Base-by-base conservation (phyloP, 2,888 invertebrate species). In the Tipula unca region DNA sequence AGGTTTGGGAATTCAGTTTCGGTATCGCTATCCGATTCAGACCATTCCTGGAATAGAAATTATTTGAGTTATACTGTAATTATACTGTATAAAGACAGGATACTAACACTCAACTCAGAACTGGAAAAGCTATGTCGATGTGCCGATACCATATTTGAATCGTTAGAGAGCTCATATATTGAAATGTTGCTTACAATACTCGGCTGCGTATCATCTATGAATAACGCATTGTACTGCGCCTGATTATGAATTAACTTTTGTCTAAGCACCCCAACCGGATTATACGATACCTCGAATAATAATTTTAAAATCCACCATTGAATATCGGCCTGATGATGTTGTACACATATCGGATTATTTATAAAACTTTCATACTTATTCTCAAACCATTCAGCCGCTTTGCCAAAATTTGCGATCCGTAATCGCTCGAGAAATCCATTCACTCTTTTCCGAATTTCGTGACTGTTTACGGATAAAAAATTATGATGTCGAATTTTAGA, bases 261-360 rank as follows among this genome's bases (percentile, higher is more conserved):
- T 2, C 17, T 35, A n/a, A 83, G 87, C 87, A 85, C 89, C 3
- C 89, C 89, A 1, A 90, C 88, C 0, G 91, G 91, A 87, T 89
- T 89, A 83, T 89, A 87, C 0, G 92, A 89, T 10, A 92, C 87
- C 86, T 90, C 88, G 1, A 93, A 87, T 3, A 93, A 87, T 14
- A 93, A 89, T 29, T 91, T 91, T 5, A 93, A 87, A 48, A 93
- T 86, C 0, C 91, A 89, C 92, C 92, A 93, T 86, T 92, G 91
- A 0, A 92, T 88, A 87, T 93, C 92, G 82, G 35, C 36, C 32
- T 85, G 83, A 32, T 89, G 88, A 84, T 90, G 89, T 17, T 88
- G 87, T n/a, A 87, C 86, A 87, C 89, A 89, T 0, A 88, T 86
- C 0, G 89, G 89, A 86, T 90, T 87, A 0, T 88, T 88, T 3